Evolutionary conservation across 2,113 vertebrate species (phyloP), one percentile per base, ranked within the genome.

Genomic region (Zosterops lateralis): DNA sequence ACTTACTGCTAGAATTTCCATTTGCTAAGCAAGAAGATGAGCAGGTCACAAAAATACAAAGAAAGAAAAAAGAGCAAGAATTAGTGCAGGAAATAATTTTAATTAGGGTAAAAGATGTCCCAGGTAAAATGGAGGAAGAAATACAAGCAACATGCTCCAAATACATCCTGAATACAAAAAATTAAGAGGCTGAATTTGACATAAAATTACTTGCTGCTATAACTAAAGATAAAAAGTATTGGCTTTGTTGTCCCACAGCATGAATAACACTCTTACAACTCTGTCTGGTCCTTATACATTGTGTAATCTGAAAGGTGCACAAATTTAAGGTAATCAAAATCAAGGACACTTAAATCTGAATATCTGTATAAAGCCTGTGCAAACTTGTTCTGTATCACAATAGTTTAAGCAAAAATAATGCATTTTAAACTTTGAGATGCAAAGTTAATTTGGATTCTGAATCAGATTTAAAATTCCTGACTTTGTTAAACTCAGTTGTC

Each of bases 1-100:
- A 99, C 99, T 99, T 99, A 99, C 99, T 99, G 99, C 99, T 98
- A 99, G 99, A 98, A 98, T 98, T 98, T 99, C 99, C 99, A 99
- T 99, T 99, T 99, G 99, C 99, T 99, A 99, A 99, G 99, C 99
- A 99, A 99, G 98, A 99, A 98, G 98, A 98, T 98, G 98, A 98
- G 98, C 98, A 96, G 98, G 98, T 99, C 99, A 99, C 98, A 98
- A 98, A 98, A 98, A 98, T 94, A 98, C 97, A 97, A 98, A 97
- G 97, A 98, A 98, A 99, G 97, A 99, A 98, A 96, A 94, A 97
- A 99, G 98, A 99, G 95, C 98, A 98, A 99, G 98, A 99, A 99
- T 99, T 99, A 99, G 99, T 98, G 94, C 90, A 98, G 98, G 98
- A 97, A 96, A 98, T 97, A 96, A 98, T 97, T 96, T 96, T 97